Percentiles rank a stretch among this genome's conserved stretches.
phyloP scores from a whole-genome alignment of 2,113 vertebrate genomes.

The Entomyzon cyanotis region DNA sequence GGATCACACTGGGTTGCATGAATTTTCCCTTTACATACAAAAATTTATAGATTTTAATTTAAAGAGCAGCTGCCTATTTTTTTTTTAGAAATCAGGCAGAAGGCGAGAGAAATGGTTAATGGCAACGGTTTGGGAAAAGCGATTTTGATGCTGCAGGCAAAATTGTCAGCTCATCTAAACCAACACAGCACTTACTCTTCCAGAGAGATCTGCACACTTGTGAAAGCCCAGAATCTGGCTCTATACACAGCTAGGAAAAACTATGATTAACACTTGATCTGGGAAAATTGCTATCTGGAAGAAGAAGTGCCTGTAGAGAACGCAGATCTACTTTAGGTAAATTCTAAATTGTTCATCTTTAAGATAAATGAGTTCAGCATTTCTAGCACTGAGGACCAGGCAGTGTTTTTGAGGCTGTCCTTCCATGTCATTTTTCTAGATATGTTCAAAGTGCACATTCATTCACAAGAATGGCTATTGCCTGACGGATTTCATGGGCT shows the following conservation, averaged over 20 bases:
- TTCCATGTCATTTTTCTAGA: background rate
- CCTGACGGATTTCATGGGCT: background rate
- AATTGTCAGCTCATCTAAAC: background rate
- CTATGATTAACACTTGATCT: background rate
- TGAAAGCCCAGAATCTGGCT: background rate
- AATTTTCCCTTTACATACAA: background rate
- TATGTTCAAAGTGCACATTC: rapidly evolving
- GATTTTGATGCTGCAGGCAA: background rate
- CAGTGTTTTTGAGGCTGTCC: background rate
- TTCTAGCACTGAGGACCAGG: background rate
- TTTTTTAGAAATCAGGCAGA: background rate
- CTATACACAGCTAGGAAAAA: background rate
- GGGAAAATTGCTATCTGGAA: background rate
- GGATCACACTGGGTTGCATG: background rate
- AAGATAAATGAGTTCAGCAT: background rate
- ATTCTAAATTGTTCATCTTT: background rate
- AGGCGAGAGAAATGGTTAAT: background rate
- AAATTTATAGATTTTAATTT: background rate
- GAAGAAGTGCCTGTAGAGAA: background rate
- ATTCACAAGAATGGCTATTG: background rate
- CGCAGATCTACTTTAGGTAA: background rate
- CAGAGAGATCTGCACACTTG: background rate
- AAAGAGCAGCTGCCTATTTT: background rate
- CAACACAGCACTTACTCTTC: background rate
- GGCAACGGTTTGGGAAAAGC: background rate